Evolutionary conservation across 2,113 vertebrate species (phyloP), one percentile per base, ranked within the genome.

Genomic region (Morone chrysops): DNA sequence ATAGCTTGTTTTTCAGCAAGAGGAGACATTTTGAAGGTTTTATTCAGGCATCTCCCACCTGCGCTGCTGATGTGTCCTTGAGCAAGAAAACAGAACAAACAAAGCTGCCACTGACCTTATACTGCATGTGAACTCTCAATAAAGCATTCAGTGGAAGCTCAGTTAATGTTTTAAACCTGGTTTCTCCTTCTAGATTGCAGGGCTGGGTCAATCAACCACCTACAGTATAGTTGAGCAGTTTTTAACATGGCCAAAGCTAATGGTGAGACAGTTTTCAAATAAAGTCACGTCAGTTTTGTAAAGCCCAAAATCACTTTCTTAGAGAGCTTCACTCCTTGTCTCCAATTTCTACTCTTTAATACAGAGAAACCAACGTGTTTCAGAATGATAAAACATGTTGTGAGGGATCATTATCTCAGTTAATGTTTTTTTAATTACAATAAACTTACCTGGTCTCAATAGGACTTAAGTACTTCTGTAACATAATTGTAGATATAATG

Each of bases 51-150:
- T 70, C 56, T 0, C 36, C 54, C 47, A 41, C 40, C 68, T 68
- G 25, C 14, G 11, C 10, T 57, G 40, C 22, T 63, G 54, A 79
- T 61, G 50, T 59, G 31, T 60, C 65, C 66, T 41, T 17, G 43
- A 74, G 56, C 43, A 59, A 47, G 13, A 57, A 22, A 7, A 17
- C 36, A 57, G 60, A 68, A 41, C 40, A 68, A 72, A 50, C 48
- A 38, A 16, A 70, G 53, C 36, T 59, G 70, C 11, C 31, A 10
- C 9, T 56, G 47, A 73, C 54, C 56, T 53, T 5, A 36, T 16
- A 62, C 54, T 60, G 31, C 31, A 3, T 31, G 25, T 56, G 16
- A 72, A 56, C 62, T 61, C 22, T 38, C 22, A 36, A 48, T 66
- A 20, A 57, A 68, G n/a, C n/a, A 16, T 31, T 45, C 1, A 20